Conservation (phyloP, 2,888 invertebrate species). For the Drosophila mimica region DNA sequence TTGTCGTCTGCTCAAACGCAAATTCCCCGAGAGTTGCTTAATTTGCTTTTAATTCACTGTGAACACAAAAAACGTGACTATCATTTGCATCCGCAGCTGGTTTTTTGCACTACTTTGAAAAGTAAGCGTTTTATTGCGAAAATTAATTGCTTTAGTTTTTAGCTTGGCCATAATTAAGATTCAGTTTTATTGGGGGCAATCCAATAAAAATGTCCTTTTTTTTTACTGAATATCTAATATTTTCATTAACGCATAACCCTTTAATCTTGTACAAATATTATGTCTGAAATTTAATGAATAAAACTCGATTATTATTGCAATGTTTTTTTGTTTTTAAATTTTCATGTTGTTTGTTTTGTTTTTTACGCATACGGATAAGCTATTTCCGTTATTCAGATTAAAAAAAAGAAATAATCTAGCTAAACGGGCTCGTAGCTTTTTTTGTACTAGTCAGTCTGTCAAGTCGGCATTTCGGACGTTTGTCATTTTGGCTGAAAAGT, state of each 20-base stretch:
- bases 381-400: not conserved
- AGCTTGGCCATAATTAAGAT: not conserved
- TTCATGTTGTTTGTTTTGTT: not conserved
- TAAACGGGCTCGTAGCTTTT: conserved; percentile 20
- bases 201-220: not conserved
- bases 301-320: not conserved
- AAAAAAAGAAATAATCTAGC: not conserved
- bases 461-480: conserved; percentile 44
- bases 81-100: conserved; percentile 15
- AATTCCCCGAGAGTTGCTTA: conserved; percentile 55
- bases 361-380: not conserved
- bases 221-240: not conserved
- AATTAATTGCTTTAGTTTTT: conserved; percentile 16
- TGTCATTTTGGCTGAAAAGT: conserved; percentile 71
- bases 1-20: conserved; percentile 3
- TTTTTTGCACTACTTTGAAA: not conserved
- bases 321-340: not conserved
- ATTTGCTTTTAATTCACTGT: conserved; percentile 64
- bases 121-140: not conserved
- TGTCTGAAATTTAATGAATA: not conserved
- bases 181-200: not conserved
- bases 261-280: not conserved
- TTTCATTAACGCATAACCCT: not conserved
- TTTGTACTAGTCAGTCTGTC: conserved; percentile 24
- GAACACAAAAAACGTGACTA: conserved; percentile 29